Conservation (phyloP, 2,888 invertebrate species). For the Plemyria rubiginata region DNA sequence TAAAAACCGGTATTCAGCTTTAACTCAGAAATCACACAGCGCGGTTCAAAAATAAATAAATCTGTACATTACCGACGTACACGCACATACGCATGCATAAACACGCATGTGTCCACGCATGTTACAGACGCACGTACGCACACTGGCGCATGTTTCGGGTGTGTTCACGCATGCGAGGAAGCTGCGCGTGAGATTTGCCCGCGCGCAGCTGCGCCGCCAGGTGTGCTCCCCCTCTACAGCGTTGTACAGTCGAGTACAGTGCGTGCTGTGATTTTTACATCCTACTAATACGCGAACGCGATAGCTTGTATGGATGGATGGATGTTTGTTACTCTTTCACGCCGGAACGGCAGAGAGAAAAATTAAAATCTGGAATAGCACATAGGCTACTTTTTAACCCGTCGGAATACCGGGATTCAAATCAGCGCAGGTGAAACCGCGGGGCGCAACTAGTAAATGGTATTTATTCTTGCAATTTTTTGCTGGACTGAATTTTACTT, state of each 20-base stretch:
- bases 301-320: no score
- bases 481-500: no score
- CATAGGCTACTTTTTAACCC: no score
- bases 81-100: slow-evolving; percentile 29
- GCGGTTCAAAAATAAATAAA: slow-evolving; percentile 21
- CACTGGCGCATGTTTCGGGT: slow-evolving; percentile 40
- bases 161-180: slow-evolving; percentile 78
- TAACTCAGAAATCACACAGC: slow-evolving; percentile 14
- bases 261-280: neutral
- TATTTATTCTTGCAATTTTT: neutral
- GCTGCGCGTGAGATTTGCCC: slow-evolving; percentile 83
- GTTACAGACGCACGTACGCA: neutral
- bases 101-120: no score
- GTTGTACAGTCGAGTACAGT: slow-evolving; percentile 53
- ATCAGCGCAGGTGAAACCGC: no score
- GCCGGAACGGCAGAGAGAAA: no score
- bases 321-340: no score
- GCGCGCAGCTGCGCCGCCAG: slow-evolving; percentile 82
- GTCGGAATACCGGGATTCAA: no score
- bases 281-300: no score
- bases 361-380: no score
- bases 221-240: slow-evolving; percentile 70
- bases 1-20: neutral
- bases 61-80: slow-evolving; percentile 15
- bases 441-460: no score